These are phyloP conservation scores for Biston betularia DNA, from an alignment of 2,888 invertebrate species.

Conservation along the genomic window DNA sequence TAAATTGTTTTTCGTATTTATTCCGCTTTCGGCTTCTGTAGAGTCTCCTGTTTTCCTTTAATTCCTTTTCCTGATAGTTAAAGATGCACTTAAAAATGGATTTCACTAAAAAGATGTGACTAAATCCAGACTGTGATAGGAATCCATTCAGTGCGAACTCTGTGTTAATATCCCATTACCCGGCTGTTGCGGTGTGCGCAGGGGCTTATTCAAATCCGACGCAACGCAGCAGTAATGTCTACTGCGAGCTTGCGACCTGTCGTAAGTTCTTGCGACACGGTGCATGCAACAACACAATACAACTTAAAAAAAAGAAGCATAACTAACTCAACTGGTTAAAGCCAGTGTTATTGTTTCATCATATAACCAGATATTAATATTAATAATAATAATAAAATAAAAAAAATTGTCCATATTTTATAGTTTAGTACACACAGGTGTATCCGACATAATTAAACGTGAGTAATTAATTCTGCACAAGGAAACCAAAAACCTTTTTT, in stretches of 20 bases:
- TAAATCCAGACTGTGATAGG: constrained; percentile 48
- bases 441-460: too few relatives aligned
- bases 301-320: neutral
- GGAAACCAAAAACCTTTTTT: too few relatives aligned
- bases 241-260: constrained; percentile 9
- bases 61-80: too few relatives aligned
- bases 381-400: too few relatives aligned
- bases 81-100: constrained; percentile 8
- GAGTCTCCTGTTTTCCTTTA: too few relatives aligned
- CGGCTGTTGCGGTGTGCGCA: constrained; percentile 40
- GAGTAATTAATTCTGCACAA: too few relatives aligned
- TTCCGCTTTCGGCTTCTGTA: neutral
- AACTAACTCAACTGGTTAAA: too few relatives aligned
- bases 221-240: constrained; percentile 39
- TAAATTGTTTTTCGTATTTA: neutral
- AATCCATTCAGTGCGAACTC: constrained; percentile 26
- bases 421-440: too few relatives aligned
- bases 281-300: neutral
- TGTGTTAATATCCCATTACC: constrained; percentile 51
- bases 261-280: neutral
- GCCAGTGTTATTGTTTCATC: too few relatives aligned
- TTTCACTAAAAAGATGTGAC: constrained; percentile 1
- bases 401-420: too few relatives aligned
- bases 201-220: constrained; percentile 60
- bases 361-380: too few relatives aligned